Evolutionary conservation across 2,113 vertebrate species (phyloP).

Genomic region (Silurus glanis): DNA sequence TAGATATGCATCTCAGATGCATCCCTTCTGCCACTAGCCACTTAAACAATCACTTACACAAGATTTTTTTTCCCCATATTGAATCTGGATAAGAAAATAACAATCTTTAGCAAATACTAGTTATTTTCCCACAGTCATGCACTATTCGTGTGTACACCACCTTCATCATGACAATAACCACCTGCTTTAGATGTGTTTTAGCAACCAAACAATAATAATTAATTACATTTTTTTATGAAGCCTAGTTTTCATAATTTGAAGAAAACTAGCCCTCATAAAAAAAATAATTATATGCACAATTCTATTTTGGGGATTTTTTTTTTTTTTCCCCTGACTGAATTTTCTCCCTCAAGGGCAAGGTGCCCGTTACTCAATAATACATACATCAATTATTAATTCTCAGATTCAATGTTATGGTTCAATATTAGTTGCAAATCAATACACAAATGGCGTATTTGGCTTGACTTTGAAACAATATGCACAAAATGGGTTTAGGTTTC

Average conservation of each 20-base stretch:
- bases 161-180: not conserved
- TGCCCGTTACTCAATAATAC: not conserved
- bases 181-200: too few species aligned
- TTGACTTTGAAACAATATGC: not conserved
- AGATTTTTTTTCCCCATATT: too few species aligned
- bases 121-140: not conserved
- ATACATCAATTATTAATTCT: not conserved
- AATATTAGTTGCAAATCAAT: too few species aligned
- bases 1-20: not conserved
- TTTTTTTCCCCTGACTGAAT: not conserved
- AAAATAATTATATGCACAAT: too few species aligned
- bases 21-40: too few species aligned
- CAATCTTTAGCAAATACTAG: not conserved
- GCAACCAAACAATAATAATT: not conserved
- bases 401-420: not conserved
- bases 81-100: not conserved
- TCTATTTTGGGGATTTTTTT: not conserved
- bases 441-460: not conserved
- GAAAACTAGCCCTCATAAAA: too few species aligned
- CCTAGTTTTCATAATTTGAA: too few species aligned
- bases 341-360: not conserved
- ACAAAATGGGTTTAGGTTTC: not conserved
- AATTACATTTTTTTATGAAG: too few species aligned
- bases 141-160: not conserved
- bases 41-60: too few species aligned